phyloP scores from a whole-genome alignment of 2,797 vertebrate species.

The Lateolabrax maculatus region DNA sequence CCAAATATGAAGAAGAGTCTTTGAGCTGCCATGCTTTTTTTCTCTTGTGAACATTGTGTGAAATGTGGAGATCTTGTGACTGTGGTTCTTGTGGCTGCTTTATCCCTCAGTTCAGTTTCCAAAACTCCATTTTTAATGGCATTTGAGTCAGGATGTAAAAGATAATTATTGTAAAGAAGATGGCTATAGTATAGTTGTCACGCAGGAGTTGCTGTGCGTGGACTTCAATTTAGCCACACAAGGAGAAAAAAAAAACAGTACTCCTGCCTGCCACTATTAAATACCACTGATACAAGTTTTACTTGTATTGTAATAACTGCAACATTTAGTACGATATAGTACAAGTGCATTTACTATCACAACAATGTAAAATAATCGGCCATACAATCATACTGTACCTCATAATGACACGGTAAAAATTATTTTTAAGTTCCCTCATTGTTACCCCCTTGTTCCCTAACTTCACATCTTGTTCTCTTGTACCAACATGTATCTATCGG shows the following conservation, averaged over 20 bases:
- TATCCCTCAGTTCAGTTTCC: constrained; percentile 30
- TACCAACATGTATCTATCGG: no score
- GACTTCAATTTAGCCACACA: constrained; percentile 3
- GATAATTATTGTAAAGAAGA: constrained; percentile 26
- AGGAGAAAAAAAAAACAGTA: neutral
- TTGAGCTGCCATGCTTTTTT: constrained; percentile 75
- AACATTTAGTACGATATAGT: neutral
- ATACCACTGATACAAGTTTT: neutral
- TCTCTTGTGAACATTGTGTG: constrained; percentile 28
- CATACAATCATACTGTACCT: no score
- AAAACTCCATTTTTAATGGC: constrained; percentile 21
- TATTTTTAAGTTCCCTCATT: no score
- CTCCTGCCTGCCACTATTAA: neutral
- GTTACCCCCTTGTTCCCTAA: no score
- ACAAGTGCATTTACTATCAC: neutral
- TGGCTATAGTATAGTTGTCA: neutral
- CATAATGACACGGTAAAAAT: no score
- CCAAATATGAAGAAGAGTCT: constrained; percentile 85
- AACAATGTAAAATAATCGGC: neutral
- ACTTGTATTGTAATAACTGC: neutral
- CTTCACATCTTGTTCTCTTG: no score
- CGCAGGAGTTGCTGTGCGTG: neutral
- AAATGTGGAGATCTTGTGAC: constrained; percentile 36
- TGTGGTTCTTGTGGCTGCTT: constrained; percentile 30
- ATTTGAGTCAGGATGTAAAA: constrained; percentile 36